phyloP scores from a whole-genome alignment of 2,113 vertebrate species.

The cat (Felis catus) region F.catus_Fca126_mat1.0 CM031421.1:26667001-26667500 shows the following conservation, averaged over 20 bases:
- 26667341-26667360: neutral
- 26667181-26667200: slow-evolving; percentile 25
- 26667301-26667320: neutral
- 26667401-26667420: neutral
- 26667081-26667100: neutral
- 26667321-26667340: neutral
- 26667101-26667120: neutral
- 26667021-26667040: neutral
- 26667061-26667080: neutral
- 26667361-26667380: neutral
- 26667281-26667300: slow-evolving; percentile 16
- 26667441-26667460: neutral
- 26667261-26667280: slow-evolving; percentile 21
- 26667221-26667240: slow-evolving; percentile 10
- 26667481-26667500: neutral
- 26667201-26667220: slow-evolving; percentile 31
- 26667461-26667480: neutral
- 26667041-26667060: neutral
- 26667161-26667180: neutral
- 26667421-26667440: neutral
- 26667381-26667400: neutral
- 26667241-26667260: neutral
- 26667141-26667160: neutral
- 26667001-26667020: neutral
- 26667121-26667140: neutral